Evolutionary conservation across 1,140 invertebrate genomes (phyloP).

Genomic region (Magallana gigas): DNA sequence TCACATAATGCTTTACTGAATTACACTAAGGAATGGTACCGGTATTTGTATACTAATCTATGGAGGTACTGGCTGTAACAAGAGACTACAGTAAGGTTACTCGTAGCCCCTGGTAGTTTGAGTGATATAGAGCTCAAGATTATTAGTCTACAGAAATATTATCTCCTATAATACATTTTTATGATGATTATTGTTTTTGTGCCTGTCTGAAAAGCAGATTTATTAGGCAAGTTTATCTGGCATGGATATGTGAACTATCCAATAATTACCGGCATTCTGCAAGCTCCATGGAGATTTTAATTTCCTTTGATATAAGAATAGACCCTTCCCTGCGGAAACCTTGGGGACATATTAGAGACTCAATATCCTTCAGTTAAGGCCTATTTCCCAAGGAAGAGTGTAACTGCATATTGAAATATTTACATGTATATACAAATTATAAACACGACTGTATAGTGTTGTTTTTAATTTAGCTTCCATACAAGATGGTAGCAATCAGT

Average conservation of each 20-base stretch:
- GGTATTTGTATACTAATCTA: not conserved
- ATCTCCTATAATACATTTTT: slow-evolving; percentile 30
- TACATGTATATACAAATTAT: too few species aligned
- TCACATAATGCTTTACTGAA: not conserved
- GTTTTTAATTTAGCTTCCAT: too few species aligned
- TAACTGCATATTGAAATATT: not conserved
- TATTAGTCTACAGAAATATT: slow-evolving; percentile 12
- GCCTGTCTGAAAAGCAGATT: slow-evolving; percentile 23
- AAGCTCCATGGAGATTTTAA: slow-evolving; percentile 22
- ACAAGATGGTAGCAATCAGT: too few species aligned
- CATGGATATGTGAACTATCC: slow-evolving; percentile 14
- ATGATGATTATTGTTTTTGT: slow-evolving; percentile 38
- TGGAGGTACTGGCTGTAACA: not conserved
- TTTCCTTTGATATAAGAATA: slow-evolving; percentile 34
- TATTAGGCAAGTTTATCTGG: not conserved
- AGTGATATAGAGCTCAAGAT: slow-evolving; percentile 8
- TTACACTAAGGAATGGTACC: not conserved
- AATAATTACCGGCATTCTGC: slow-evolving; percentile 24
- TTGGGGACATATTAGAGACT: slow-evolving; percentile 18
- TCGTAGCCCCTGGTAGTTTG: not conserved
- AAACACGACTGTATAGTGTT: too few species aligned
- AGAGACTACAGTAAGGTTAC: not conserved
- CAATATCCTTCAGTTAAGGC: slow-evolving; percentile 1
- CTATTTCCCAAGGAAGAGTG: not conserved
- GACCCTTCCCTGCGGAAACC: slow-evolving; percentile 13